Conservation (phyloP, 2,888 invertebrate genomes). For the Cybosia mesomella region DNA sequence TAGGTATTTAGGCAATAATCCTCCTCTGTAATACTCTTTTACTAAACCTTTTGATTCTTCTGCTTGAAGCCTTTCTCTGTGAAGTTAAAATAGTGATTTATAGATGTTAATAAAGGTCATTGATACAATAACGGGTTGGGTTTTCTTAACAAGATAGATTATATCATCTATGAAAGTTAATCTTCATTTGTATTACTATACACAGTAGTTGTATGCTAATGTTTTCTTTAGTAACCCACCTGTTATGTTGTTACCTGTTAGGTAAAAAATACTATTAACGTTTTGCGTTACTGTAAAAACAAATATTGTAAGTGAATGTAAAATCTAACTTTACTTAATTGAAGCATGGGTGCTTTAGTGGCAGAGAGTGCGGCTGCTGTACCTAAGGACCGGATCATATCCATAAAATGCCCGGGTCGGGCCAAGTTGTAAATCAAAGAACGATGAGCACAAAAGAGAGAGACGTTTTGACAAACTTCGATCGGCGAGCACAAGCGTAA, state of each 20-base stretch:
- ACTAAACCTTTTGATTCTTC: constrained; percentile 19
- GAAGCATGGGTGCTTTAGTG: background rate
- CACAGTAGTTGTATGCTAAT: constrained; percentile 4
- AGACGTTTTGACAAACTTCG: background rate
- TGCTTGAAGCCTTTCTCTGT: constrained; percentile 12
- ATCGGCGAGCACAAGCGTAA: background rate
- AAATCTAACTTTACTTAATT: background rate
- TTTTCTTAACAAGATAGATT: constrained; percentile 24
- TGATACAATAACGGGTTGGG: constrained; percentile 17
- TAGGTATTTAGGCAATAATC: constrained; percentile 51
- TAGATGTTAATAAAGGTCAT: constrained; percentile 23
- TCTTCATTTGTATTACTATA: constrained; percentile 9
- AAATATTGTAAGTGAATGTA: background rate
- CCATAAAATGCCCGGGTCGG: too few species aligned
- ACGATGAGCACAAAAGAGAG: too few species aligned
- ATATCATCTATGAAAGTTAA: constrained; percentile 11
- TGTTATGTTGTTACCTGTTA: background rate
- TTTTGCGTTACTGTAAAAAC: background rate
- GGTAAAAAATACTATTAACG: background rate
- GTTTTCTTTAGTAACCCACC: background rate
- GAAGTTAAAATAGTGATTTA: constrained; percentile 24
- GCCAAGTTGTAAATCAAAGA: background rate
- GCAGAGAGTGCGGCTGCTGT: too few species aligned
- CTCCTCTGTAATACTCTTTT: constrained; percentile 26
- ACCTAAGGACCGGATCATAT: background rate